A percentile compares a stretch with the other conserved stretches of the same genome.
These are phyloP conservation scores for Marmota monax DNA, from an alignment of 2,113 vertebrate species.

Conservation along the genomic window DNA sequence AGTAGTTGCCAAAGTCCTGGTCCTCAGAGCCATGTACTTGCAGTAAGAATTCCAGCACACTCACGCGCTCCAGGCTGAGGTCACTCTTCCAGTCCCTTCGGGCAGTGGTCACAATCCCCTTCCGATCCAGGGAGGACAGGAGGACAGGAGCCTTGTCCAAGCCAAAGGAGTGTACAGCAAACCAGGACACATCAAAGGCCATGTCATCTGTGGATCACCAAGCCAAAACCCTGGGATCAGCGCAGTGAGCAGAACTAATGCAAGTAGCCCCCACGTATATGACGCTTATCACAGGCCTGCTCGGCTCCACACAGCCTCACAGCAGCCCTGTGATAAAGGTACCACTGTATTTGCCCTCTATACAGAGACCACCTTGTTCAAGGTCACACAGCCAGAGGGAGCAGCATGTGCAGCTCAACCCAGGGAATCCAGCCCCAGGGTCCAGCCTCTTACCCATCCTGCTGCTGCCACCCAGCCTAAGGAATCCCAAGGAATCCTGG, in stretches of 20 bases:
- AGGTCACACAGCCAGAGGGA: neutral
- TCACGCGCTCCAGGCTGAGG: slow-evolving; percentile 92
- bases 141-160: slow-evolving; percentile 82
- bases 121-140: slow-evolving; percentile 91
- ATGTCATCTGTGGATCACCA: slow-evolving; percentile 89
- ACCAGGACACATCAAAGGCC: slow-evolving; percentile 95
- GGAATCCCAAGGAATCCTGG: neutral
- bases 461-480: neutral
- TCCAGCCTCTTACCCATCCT: neutral
- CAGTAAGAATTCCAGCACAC: slow-evolving; percentile 89
- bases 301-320: fast-evolving
- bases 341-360: neutral
- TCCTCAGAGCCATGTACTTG: slow-evolving; percentile 92
- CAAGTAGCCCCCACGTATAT: fast-evolving
- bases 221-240: slow-evolving; percentile 36
- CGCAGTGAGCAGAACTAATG: fast-evolving
- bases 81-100: slow-evolving; percentile 92
- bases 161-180: slow-evolving; percentile 88
- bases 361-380: neutral
- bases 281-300: neutral
- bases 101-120: slow-evolving; percentile 89
- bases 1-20: slow-evolving; percentile 94
- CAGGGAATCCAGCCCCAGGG: neutral
- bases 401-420: fast-evolving
- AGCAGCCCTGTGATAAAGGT: neutral